Evolutionary conservation across 2,797 vertebrate genomes (phyloP), one percentile per base, ranked within the genome.

Genomic region (Aphelocoma californica): DNA sequence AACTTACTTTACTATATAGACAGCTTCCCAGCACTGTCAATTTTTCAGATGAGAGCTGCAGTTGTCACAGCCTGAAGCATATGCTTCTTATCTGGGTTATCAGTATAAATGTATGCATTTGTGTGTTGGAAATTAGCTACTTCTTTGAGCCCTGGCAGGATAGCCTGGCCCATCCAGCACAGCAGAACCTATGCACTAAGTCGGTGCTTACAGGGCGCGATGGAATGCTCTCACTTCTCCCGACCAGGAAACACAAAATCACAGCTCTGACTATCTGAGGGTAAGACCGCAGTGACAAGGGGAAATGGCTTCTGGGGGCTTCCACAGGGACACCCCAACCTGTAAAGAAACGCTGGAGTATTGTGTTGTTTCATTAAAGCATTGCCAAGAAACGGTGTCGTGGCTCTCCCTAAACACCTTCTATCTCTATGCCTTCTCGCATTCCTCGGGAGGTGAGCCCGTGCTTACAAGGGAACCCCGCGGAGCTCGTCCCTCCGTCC

Each of bases 1-100:
- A 73, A 93, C 72, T 89, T 91, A 83, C 62, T 95, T 86, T 78
- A n/a, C 61, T 81, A 60, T 56, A 83, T 29, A 83, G 66, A 93
- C 42, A 81, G 70, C 45, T 93, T 92, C 71, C 62, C 56, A 95
- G 53, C 50, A 81, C 81, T 91, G 58, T 51, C 81, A 72, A 12
- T 69, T 88, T 77, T 86, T 82, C 60, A 11, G 66, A 83, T 34
- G 69, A 93, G 77, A 95, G 56, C 60, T 75, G 72, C 78, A 86
- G 64, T 38, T 81, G 56, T 38, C 89, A 58, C 65, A 89, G 88
- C 45, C 51, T 48, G 58, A 75, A 92, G 45, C 74, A 75, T 20
- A 11, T 17, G 5, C 40, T 87, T 90, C 64, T 42, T 67, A 85
- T 81, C 40, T 81, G 50, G 31, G 48, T 91, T 90, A 92, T 81